Evolutionary conservation across 1,140 invertebrate species (phyloP), one percentile per base, ranked within the genome.

Genomic region (Lerema accius): DNA sequence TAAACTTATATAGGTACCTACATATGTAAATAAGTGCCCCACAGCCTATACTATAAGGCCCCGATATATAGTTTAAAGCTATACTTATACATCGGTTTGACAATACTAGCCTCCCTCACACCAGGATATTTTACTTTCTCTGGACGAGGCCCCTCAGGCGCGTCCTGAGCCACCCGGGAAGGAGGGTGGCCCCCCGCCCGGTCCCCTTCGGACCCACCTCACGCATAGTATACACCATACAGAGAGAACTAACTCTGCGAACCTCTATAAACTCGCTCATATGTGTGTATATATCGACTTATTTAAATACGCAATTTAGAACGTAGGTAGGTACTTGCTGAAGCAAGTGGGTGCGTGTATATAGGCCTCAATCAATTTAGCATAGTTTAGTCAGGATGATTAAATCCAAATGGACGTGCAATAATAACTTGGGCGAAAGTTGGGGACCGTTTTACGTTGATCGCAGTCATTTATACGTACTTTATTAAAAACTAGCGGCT

Each of bases 71-170:
- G 85, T 89, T 88, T 86, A 88, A 89, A 89, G 80, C 81, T 88
- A 88, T 86, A 86, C 65, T 71, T 89, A 86, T 87, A 87, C 69
- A 84, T 86, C 63, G 76, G 79, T 81, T 89, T 89, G 86, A 89
- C 86, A 89, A 86, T 89, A 82, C 84, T 89, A 86, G 86, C 83
- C 84, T 82, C 82, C 86, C 84, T 76, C 84, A 81, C 73, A 82
- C 82, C 84, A 84, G 84, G 86, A 84, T 84, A 85, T 82, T 89
- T 86, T 86, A 89, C 86, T 89, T 89, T 89, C 84, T 86, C 86
- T 89, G 84, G 86, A 83, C 86, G 86, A 77, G 77, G 71, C 82
- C 84, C 86, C 82, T 83, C 67, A 80, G 82, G 84, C 84, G 82
- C 75, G 76, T 78, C 65, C 69, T 71, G 71, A 71, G 73, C 76